phyloP scores from a whole-genome alignment of 2,113 vertebrate species.

The Xenopus borealis region DNA sequence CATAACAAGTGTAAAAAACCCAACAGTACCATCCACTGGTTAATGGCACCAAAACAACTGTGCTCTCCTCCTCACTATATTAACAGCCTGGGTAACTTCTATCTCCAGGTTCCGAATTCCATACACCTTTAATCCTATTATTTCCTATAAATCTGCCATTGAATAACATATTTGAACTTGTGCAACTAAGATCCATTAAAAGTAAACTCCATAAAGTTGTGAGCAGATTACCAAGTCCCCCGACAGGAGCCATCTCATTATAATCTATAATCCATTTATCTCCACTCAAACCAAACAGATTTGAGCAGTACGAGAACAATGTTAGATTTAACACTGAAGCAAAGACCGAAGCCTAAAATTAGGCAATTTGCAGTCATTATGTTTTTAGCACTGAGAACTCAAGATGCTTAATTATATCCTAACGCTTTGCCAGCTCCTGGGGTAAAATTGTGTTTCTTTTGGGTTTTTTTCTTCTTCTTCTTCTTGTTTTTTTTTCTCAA shows the following conservation, averaged over 20 bases:
- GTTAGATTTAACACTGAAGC: neutral
- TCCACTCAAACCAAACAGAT: neutral
- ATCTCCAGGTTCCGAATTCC: too few relatives aligned
- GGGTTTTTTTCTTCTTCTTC: neutral
- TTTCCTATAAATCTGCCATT: too few relatives aligned
- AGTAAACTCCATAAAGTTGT: too few relatives aligned
- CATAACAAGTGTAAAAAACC: too few relatives aligned
- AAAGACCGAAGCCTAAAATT: slow-evolving; percentile 2
- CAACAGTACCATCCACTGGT: too few relatives aligned
- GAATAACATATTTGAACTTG: too few relatives aligned
- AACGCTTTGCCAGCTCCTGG: neutral
- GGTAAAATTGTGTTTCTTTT: neutral
- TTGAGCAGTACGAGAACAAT: neutral
- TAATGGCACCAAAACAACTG: too few relatives aligned
- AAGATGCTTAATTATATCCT: slow-evolving; percentile 18
- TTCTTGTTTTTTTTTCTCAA: neutral
- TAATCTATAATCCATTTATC: neutral
- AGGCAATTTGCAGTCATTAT: slow-evolving; percentile 35
- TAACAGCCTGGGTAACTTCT: too few relatives aligned
- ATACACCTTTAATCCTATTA: too few relatives aligned
- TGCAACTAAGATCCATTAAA: too few relatives aligned
- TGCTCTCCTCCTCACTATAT: too few relatives aligned
- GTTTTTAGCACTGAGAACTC: neutral
- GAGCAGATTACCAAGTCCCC: too few relatives aligned
- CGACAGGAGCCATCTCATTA: neutral